Base-by-base conservation (phyloP, 2,113 vertebrate species). In the Gobius niger region DNA sequence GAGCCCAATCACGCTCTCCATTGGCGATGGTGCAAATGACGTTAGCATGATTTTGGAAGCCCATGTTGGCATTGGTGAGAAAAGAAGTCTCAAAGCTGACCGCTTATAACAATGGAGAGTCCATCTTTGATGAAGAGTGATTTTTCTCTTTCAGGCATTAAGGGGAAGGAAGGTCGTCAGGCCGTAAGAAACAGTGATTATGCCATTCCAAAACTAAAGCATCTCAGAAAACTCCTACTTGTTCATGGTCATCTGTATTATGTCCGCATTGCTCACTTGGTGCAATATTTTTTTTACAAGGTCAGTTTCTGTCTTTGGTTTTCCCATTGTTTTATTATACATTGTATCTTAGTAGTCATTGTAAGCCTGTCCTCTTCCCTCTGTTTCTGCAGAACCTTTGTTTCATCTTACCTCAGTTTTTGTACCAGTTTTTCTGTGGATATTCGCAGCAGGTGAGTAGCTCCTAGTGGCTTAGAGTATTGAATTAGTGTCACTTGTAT, bases 231-330 rank as follows among this genome's bases (percentile, higher is more conserved):
- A 90, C 90, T 99, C 52, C 83, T 99, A 3, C 89, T 99, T 88
- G 97, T 86, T 66, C 98, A 99, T 11, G 98, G 98, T 34, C 98
- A 99, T 91, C 96, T 99, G 18, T 99, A 99, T 88, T 99, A 99
- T 15, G 95, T 98, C 71, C 95, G 97, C 89, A 99, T 99, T 87
- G 95, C 98, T 77, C 96, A 99, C 78, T 94, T 99, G 78, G 97
- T 99, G 89, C 97, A 99, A 80, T 99, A 99, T 93, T 99, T 99
- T 94, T 99, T 99, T 91, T 99, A 99, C 91, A 99, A 99, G 96
- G 98, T 97, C 91, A 76, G 76, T 44, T 57, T 40, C 24, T 34
- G 24, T 34, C 24, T 34, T 34, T 34, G 1, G 7, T 65, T n/a
- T 9, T 16, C 3, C 57, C 11, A 12, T 40, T 57, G 13, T 41